Evolutionary conservation across 2,888 invertebrate species (phyloP), one percentile per base, ranked within the genome.

Genomic region (Acanthococcus lagerstroemiae): DNA sequence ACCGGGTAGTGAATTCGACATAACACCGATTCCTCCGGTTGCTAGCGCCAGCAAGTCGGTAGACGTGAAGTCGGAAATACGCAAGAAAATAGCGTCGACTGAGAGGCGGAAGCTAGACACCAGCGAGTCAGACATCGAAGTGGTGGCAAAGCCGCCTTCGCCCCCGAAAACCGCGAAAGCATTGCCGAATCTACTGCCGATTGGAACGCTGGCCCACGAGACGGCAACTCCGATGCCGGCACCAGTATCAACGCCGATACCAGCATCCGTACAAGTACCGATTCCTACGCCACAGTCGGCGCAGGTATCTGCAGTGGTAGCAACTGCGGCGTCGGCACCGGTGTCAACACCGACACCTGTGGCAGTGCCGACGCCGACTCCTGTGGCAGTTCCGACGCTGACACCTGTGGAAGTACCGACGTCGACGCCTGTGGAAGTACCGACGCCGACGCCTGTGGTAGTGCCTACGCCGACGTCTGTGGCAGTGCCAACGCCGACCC

Each of bases 41-140:
- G 46, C 19, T 2, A n/a, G 22, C 9, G 46, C 27, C n/a, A 5
- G 17, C 17, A 48, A 44, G 12, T 44, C 25, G 52, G 56, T 66
- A n/a, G 65, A 69, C 45, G 66, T 69, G 3, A 69, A 67, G 45
- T 69, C 68, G 12, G 69, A 69, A 65, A 65, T 69, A 21, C 56
- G 67, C 37, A 69, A 68, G 63, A 69, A 68, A 56, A 67, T 69
- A 7, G 67, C 67, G 2, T 56, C 50, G 21, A 15, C 46, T 1
- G 66, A 66, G 21, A 45, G 48, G 22, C 48, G 57, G 9, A 65
- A 55, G 48, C 24, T 7, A 3, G 24, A 66, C n/a, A n/a, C n/a
- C n/a, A n/a, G n/a, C n/a, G n/a, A n/a, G n/a, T n/a, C n/a, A n/a
- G n/a, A n/a, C n/a, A n/a, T 24, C 5, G 52, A 52, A 22, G 3